phyloP scores from a whole-genome alignment of 2,113 vertebrate genomes.

The Corapipo altera region DNA sequence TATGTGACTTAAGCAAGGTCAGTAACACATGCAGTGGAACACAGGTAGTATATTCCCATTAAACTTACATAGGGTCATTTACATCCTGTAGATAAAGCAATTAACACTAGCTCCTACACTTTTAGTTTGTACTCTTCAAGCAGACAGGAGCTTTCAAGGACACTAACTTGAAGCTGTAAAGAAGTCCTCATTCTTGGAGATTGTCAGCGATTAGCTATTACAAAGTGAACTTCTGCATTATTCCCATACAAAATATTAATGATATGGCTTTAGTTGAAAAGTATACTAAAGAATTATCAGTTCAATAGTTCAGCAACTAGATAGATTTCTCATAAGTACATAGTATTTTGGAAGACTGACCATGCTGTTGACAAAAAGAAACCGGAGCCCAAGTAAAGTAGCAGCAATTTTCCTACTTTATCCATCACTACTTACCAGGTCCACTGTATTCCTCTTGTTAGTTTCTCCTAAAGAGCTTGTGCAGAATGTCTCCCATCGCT shows the following conservation, averaged over 20 bases:
- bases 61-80: background rate
- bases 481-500: slow-evolving; percentile 94
- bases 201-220: background rate
- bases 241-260: background rate
- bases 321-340: background rate
- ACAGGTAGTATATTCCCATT: background rate
- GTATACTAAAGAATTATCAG: background rate
- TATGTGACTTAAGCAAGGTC: background rate
- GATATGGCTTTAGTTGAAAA: background rate
- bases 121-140: background rate
- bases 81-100: background rate
- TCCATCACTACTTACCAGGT: slow-evolving; percentile 84
- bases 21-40: background rate
- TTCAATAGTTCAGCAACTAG: background rate
- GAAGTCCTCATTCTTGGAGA: background rate
- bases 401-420: background rate
- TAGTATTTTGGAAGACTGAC: background rate
- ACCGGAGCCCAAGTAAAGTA: background rate
- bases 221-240: background rate
- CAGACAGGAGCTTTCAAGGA: background rate
- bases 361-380: background rate
- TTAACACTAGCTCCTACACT: background rate
- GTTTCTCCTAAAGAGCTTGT: slow-evolving; percentile 91
- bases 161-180: background rate
- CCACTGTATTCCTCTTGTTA: slow-evolving; percentile 98